These are phyloP conservation scores for Drosophila niveifrons DNA, from an alignment of 2,888 invertebrate species.

Conservation along the genomic window DNA sequence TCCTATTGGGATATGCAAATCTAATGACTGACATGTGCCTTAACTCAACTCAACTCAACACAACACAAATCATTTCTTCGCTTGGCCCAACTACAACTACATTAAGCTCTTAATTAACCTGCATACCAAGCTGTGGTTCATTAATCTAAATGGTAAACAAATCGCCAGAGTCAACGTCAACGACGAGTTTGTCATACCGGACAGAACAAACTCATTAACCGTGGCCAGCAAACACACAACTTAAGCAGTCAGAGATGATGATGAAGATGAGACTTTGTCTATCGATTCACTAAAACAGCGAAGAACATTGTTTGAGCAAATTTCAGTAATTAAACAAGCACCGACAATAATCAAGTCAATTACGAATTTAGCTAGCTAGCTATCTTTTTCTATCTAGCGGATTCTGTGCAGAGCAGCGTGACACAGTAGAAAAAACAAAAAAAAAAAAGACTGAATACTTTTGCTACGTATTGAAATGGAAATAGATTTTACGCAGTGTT, in stretches of 20 bases:
- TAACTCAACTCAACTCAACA: constrained; percentile 1
- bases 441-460: constrained; percentile 39
- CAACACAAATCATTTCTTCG: constrained; percentile 1
- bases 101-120: constrained; percentile 42
- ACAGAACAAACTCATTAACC: constrained; percentile 44
- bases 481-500: constrained; percentile 59
- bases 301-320: constrained; percentile 9
- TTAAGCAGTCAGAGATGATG: neutral
- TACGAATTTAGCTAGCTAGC: constrained; percentile 48
- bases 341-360: constrained; percentile 44
- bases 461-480: constrained; percentile 72
- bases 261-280: neutral
- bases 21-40: constrained; percentile 14
- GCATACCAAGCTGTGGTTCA: constrained; percentile 35
- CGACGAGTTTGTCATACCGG: constrained; percentile 31
- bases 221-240: neutral
- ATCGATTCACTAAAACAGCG: neutral
- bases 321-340: constrained; percentile 41
- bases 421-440: constrained; percentile 45
- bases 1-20: constrained; percentile 12
- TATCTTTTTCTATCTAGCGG: neutral
- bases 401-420: constrained; percentile 75
- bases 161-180: constrained; percentile 22
- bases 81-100: constrained; percentile 1
- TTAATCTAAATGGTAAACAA: constrained; percentile 56